Evolutionary conservation across 2,113 vertebrate genomes (phyloP), one percentile per base, ranked within the genome.

Genomic region (Colossoma macropomum): DNA sequence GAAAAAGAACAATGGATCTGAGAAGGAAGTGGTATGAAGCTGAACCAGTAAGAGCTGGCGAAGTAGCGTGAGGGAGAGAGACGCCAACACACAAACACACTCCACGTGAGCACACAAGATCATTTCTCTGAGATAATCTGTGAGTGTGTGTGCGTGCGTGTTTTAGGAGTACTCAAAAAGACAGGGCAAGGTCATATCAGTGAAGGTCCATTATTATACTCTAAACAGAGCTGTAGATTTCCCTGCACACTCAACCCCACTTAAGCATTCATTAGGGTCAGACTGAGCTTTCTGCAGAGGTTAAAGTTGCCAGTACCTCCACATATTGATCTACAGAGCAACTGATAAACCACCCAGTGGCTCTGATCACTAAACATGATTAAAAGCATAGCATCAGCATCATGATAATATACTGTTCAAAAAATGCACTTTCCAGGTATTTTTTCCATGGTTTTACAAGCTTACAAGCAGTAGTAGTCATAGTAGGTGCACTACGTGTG

Each of bases 91-190:
- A 25, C 48, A 59, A 83, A 38, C 34, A 38, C 77, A 74, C 34
- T 71, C 70, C 82, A 48, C 6, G 0, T 13, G 41, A 41, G 71
- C 11, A 41, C 8, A 21, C 25, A 2, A 28, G 79, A 68, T 75
- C 21, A 83, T 28, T 28, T 66, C 27, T 30, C 56, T 59, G 56
- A 59, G 56, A 59, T 56, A 56, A 45, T 72, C 19, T 75, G 12
- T 60, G 3, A 13, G 60, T 25, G 66, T 59, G 66, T 70, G 28
- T 48, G 66, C 48, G 62, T 52, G 86, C 84, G 75, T 75, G n/a
- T 78, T 32, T 86, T 83, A 65, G 68, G 68, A 76, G 86, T 84
- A 80, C 68, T 48, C 63, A 79, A 87, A 89, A 76, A 73, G 82
- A 77, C 87, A 80, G 83, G 83, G 82, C 85, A 86, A 21, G 25